Percentiles rank a stretch among this genome's conserved stretches.
Evolutionary conservation across 1,140 invertebrate species (phyloP).

Genomic region (Spodoptera litura): DNA sequence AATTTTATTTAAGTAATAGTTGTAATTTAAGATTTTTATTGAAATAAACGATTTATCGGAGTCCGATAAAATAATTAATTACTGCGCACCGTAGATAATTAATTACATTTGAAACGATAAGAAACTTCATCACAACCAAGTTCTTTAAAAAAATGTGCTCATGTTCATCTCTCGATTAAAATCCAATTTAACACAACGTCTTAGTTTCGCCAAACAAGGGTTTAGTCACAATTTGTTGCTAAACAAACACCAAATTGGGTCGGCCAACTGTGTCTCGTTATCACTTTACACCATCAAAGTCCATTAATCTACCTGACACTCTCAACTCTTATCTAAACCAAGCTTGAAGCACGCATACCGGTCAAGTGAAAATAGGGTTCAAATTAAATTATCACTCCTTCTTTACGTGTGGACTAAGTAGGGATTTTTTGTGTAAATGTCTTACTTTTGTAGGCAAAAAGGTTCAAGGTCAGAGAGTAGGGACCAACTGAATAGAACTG

Average conservation of each 20-base stretch:
- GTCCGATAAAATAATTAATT: too few relatives aligned
- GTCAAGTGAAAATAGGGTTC: background rate
- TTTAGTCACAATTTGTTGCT: background rate
- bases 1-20: too few relatives aligned
- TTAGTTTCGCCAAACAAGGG: too few relatives aligned
- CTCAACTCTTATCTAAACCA: background rate
- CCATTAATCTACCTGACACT: conserved; percentile 20
- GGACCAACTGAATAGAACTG: background rate
- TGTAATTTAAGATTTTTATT: too few relatives aligned
- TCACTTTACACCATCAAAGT: background rate
- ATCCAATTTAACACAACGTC: too few relatives aligned
- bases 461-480: too few relatives aligned
- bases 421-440: background rate
- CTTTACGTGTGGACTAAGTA: background rate
- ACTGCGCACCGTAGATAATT: too few relatives aligned
- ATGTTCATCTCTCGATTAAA: too few relatives aligned
- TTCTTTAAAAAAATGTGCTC: too few relatives aligned
- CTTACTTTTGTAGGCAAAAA: background rate
- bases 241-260: background rate
- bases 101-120: too few relatives aligned
- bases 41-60: too few relatives aligned
- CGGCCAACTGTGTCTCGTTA: background rate
- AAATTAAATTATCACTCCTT: background rate
- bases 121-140: too few relatives aligned
- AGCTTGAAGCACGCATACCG: conserved; percentile 12